Evolutionary conservation across 2,797 vertebrate genomes (phyloP).

Genomic region (Borostomias antarcticus): DNA sequence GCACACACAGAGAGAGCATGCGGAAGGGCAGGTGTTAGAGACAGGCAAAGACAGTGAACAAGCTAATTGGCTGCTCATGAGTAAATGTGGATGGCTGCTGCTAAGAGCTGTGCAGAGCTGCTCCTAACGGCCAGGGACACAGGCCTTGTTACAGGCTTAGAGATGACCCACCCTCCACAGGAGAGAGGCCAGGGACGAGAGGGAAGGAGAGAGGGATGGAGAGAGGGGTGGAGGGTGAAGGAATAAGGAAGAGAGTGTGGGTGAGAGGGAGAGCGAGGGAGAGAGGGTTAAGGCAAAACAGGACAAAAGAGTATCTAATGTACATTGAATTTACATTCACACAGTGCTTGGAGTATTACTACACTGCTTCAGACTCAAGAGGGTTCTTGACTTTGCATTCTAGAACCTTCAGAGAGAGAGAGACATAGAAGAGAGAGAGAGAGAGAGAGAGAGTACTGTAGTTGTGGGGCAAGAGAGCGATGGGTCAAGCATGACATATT

Average conservation of each 20-base stretch:
- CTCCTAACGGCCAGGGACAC: slow-evolving; percentile 37
- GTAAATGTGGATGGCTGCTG: slow-evolving; percentile 21
- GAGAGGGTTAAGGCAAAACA: too few relatives aligned
- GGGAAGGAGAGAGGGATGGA: not conserved
- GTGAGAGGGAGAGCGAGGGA: not conserved
- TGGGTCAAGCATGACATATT: not conserved
- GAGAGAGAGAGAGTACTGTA: not conserved
- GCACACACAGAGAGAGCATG: too few relatives aligned
- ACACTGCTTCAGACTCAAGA: not conserved
- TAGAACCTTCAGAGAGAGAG: not conserved
- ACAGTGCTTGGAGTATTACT: too few relatives aligned
- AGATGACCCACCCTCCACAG: not conserved
- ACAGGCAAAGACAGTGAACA: slow-evolving; percentile 16
- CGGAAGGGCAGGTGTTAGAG: too few relatives aligned
- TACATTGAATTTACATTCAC: not conserved
- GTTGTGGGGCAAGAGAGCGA: not conserved
- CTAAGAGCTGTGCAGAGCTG: not conserved
- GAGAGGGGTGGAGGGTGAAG: not conserved
- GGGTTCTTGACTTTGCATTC: not conserved
- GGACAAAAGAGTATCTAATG: too few relatives aligned
- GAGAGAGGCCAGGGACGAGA: not conserved
- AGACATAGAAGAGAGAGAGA: not conserved
- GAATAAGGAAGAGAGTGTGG: not conserved
- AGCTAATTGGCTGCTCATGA: slow-evolving; percentile 48
- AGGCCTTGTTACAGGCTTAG: not conserved